Evolutionary conservation across 2,797 vertebrate species (phyloP), one percentile per base, ranked within the genome.

Genomic region (Sebastiscus tertius): DNA sequence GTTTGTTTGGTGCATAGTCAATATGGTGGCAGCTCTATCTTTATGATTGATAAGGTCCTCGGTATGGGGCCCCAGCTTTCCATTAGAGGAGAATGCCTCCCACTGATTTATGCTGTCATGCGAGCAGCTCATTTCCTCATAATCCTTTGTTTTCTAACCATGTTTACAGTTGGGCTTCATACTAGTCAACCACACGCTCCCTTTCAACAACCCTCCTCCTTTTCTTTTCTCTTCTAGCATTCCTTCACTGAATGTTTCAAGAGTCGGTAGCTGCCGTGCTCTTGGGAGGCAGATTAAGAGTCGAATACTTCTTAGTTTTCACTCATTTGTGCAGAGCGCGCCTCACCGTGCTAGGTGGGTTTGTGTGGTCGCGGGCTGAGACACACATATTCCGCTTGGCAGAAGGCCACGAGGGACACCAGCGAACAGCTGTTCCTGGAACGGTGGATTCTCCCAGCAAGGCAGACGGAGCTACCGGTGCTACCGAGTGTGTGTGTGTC

Each of bases 1-100:
- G 93, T 94, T 92, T 93, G 89, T 89, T 90, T 90, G 89, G 88
- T 94, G 87, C 87, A 80, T 87, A 88, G 89, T 94, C 89, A 91
- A 92, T 91, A 90, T 70, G 73, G 71, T 91, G 93, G 91, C 91
- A 94, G 92, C 83, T 93, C 89, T 90, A 90, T 92, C 89, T 92
- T 74, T 81, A 70, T 94, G 94, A 94, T 94, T 92, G 92, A 94
- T 94, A 90, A 77, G 84, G 72, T 72, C 70, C 52, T 82, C 20
- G 5, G 58, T 70, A 63, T 16, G 42, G 69, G 69, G 82, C 56
- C 65, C 74, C 70, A 68, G 87, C 84, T 88, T 90, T 90, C 89
- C 88, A 92, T 92, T 91, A 92, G 78, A 78, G 83, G 34, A 85
- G 69, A 88, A 90, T 83, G 80, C 82, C 63, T 89, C 88, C 68